Conservation (phyloP, 2,888 invertebrate species). For the Luperina nickerlii region DNA sequence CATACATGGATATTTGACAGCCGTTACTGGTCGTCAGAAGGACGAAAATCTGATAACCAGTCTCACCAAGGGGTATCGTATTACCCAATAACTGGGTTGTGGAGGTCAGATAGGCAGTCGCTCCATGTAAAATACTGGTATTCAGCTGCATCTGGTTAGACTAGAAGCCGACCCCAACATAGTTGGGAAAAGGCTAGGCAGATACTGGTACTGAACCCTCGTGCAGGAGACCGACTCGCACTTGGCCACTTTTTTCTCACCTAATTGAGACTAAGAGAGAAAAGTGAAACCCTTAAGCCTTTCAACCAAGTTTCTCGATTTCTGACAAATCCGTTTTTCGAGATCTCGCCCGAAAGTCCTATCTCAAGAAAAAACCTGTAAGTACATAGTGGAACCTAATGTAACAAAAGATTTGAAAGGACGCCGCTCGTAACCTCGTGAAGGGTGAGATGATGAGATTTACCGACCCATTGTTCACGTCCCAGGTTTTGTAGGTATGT, state of each 20-base stretch:
- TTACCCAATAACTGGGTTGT: too few relatives aligned
- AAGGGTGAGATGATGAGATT: constrained; percentile 9
- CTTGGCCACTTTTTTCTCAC: neutral
- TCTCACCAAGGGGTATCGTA: too few relatives aligned
- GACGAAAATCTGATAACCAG: too few relatives aligned
- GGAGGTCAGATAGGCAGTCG: too few relatives aligned
- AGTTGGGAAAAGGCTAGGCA: too few relatives aligned
- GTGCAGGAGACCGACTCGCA: too few relatives aligned
- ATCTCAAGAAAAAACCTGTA: neutral
- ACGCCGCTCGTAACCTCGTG: neutral
- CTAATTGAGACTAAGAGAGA: neutral
- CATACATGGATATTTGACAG: too few relatives aligned
- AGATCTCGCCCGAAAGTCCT: neutral
- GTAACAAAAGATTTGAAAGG: constrained; percentile 2
- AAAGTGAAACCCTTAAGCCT: neutral
- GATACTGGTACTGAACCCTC: too few relatives aligned
- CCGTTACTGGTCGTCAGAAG: too few relatives aligned
- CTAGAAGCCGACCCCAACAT: too few relatives aligned
- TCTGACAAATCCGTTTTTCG: neutral
- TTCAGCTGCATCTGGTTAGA: too few relatives aligned
- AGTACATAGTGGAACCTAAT: neutral
- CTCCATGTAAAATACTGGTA: too few relatives aligned
- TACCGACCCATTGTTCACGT: constrained; percentile 17
- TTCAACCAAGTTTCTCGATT: neutral
- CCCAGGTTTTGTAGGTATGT: neutral